These are phyloP conservation scores for Trogon surrucura DNA, from an alignment of 2,113 vertebrate genomes.

Conservation along the genomic window DNA sequence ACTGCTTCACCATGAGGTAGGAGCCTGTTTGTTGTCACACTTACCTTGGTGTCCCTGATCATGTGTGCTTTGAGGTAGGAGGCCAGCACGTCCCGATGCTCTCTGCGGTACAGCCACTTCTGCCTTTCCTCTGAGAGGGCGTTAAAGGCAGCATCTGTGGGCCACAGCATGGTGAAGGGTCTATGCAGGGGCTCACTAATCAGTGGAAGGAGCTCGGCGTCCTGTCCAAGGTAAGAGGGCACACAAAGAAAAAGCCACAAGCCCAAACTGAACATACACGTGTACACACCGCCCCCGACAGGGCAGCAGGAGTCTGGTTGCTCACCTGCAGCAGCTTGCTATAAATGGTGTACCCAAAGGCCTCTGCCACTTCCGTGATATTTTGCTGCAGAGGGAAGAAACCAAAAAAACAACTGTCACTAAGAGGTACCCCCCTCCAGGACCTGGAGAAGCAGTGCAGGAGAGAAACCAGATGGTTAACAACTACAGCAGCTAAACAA, in stretches of 20 bases:
- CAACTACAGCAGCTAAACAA: background rate
- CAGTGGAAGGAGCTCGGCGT: conserved; percentile 79
- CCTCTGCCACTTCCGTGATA: conserved; percentile 75
- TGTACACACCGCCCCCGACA: background rate
- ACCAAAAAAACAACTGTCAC: background rate
- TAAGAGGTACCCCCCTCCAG: background rate
- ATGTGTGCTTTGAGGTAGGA: conserved; percentile 88
- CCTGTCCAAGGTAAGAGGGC: conserved; percentile 64
- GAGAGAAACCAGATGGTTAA: background rate
- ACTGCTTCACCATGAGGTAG: background rate
- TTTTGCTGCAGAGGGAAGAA: conserved; percentile 78
- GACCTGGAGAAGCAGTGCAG: background rate
- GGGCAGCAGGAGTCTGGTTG: background rate
- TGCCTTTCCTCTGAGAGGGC: conserved; percentile 78
- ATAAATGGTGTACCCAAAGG: conserved; percentile 88
- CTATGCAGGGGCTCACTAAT: conserved; percentile 75
- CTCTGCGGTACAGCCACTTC: conserved; percentile 85
- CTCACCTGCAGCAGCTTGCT: conserved; percentile 87
- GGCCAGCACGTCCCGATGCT: conserved; percentile 83
- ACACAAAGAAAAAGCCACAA: background rate
- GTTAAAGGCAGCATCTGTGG: conserved; percentile 83
- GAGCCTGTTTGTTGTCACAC: background rate
- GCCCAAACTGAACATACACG: accelerated
- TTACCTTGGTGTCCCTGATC: conserved; percentile 81
- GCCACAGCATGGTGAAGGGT: conserved; percentile 94